Conservation (phyloP, 2,888 invertebrate species). For the Leptopterna dolabrata region DNA sequence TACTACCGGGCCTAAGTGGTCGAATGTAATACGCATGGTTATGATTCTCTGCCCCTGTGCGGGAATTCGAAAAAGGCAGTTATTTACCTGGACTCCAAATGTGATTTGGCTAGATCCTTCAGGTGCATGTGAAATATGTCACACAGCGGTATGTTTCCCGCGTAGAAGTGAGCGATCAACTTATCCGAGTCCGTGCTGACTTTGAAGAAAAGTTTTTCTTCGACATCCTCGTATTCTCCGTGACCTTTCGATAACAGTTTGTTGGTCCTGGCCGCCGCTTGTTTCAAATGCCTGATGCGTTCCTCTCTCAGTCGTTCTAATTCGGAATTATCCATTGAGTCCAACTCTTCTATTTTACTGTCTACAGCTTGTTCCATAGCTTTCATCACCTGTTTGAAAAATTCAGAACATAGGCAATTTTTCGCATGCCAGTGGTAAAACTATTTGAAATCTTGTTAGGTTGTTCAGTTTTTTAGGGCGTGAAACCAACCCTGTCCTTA, state of each 20-base stretch:
- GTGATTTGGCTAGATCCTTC: background rate
- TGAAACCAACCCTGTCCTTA: too few species aligned
- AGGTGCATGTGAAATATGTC: constrained; percentile 28
- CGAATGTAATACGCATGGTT: too few species aligned
- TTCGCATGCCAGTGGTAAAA: too few species aligned
- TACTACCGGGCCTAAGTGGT: too few species aligned
- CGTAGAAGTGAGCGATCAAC: constrained; percentile 31
- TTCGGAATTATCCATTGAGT: background rate
- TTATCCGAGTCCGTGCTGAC: constrained; percentile 21
- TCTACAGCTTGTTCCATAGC: constrained; percentile 22
- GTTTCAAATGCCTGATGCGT: constrained; percentile 16
- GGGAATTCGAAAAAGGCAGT: too few species aligned
- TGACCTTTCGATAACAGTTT: constrained; percentile 25
- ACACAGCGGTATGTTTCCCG: background rate
- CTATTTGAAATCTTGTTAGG: too few species aligned
- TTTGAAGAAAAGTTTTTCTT: constrained; percentile 42
- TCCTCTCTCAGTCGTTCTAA: constrained; percentile 5
- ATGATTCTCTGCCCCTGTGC: too few species aligned
- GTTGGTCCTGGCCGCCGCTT: background rate
- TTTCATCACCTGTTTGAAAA: background rate
- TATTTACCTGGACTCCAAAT: constrained; percentile 21
- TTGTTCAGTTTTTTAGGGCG: too few species aligned
- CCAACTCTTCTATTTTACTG: constrained; percentile 17
- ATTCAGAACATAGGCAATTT: too few species aligned
- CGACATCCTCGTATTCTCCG: constrained; percentile 5